Conservation (phyloP, 64 coral and sea anemone species). For the Orbicella faveolata region DNA sequence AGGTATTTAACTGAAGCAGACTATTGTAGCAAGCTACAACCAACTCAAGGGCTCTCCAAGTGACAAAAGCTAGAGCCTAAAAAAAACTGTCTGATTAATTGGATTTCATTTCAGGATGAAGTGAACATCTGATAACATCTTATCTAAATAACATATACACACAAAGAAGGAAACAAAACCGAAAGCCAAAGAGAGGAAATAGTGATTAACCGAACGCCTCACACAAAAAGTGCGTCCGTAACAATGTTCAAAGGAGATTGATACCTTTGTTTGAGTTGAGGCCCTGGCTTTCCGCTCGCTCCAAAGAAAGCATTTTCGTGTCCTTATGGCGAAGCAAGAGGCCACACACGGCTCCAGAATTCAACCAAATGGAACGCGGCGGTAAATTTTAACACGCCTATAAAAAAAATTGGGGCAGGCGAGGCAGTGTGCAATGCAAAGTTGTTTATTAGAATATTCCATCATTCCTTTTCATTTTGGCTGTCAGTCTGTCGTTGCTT, state of each 20-base stretch:
- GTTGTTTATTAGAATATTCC: slow-evolving; percentile 34
- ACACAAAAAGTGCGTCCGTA: not conserved
- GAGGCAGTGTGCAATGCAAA: not conserved
- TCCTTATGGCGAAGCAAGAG: not conserved
- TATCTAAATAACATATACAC: slow-evolving; percentile 7
- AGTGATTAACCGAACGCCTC: not conserved
- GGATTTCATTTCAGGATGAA: slow-evolving; percentile 39
- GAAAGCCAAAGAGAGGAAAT: slow-evolving; percentile 7
- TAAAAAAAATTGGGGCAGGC: not conserved
- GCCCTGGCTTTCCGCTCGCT: not conserved
- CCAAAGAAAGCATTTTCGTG: not conserved
- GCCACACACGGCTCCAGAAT: not conserved
- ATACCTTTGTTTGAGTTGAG: slow-evolving; percentile 9
- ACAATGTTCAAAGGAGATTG: not conserved
- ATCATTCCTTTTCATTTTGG: slow-evolving; percentile 40
- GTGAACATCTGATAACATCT: slow-evolving; percentile 45
- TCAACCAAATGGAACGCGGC: slow-evolving; percentile 11
- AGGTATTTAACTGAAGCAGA: not conserved
- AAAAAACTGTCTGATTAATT: not conserved
- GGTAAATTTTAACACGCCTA: not conserved
- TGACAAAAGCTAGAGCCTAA: not conserved
- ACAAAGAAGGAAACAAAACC: slow-evolving; percentile 32
- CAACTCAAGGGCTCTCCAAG: not conserved
- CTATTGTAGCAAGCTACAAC: not conserved
- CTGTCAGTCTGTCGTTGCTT: slow-evolving; percentile 19